Base-by-base conservation (phyloP, 2,888 invertebrate genomes). In the Philereme vetulata region DNA sequence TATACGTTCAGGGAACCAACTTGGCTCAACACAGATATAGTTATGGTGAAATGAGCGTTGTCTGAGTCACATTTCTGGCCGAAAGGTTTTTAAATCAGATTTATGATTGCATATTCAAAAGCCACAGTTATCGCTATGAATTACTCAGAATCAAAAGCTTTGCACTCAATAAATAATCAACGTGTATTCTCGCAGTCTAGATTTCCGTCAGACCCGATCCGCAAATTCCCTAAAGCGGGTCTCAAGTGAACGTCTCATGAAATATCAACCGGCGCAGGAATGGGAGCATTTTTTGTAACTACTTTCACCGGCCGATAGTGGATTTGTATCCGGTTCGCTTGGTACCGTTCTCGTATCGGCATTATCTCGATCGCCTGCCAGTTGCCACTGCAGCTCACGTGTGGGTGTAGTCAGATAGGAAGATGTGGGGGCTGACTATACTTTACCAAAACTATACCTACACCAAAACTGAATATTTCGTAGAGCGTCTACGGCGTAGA, bases 201-300 rank as follows among this genome's bases (percentile, higher is more conserved):
- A 50, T 36, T 46, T 48, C 5, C 47, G n/a, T 40, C 21, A 48
- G 32, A 42, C 45, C 21, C 33, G 51, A 54, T 61, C 56, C 47
- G 56, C 60, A 47, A 62, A 65, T 65, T 64, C 66, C 67, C 67
- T 63, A 63, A 63, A 66, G 54, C 70, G 52, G 64, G 74, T 74
- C 76, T 81, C 71, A 79, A 88, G 91, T 84, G 90, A 90, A 90
- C 81, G 90, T 86, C 86, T 86, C 88, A 84, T 87, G 87, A 88
- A 90, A 90, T 88, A 89, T 88, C 88, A 86, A 84, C 80, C 80
- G 76, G 81, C 77, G 81, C 81, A 84, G 90, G 86, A 92, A 91
- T 90, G 89, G 85, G 91, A 90, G 87, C 91, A 90, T 91, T 92
- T 92, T 92, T 92, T 91, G 90, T 91, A 83, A 85, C 88, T 90